Base-by-base conservation (phyloP, 2,113 vertebrate genomes). In the Caranx ignobilis region DNA sequence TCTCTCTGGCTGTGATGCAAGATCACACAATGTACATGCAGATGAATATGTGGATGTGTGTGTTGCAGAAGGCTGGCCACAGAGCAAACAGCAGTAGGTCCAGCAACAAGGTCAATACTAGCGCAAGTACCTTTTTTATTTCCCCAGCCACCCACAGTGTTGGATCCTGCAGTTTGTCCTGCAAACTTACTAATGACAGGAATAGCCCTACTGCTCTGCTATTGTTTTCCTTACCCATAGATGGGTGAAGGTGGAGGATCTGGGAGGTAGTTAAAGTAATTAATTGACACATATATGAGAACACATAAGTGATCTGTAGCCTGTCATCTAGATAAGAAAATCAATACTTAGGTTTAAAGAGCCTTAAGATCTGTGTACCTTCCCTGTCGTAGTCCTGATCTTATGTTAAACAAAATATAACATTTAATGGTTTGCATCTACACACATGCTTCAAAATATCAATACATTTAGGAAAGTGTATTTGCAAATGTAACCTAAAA, bases 81-180 rank as follows among this genome's bases (percentile, higher is more conserved):
- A 90, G 79, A 85, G 88, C 89, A 93, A 94, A 94, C 90, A 93
- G 84, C 78, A 82, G 87, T 84, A 70, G 81, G 87, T 92, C 86
- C 87, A 89, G 81, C 88, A 87, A 88, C 89, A 90, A 88, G 92
- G 91, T 94, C 94, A 93, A 95, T 92, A 93, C 91, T 62, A 87
- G 80, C 75, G 50, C 88, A 92, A 94, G 92, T 90, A 91, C 93
- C 90, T 92, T 91, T 59, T 18, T 92, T 91, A 94, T 95, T 95
- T 95, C 93, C 94, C 93, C 63, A 87, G 91, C 81, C 88, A 85
- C 92, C 89, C 72, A 82, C 84, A 76, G 79, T 57, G 83, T 91
- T 78, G 87, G 91, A 92, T 89, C 87, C 84, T 75, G 71, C 90
- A 88, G 92, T 94, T 93, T 93, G 92, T 91, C 87, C 88, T 86